A percentile compares a stretch with the other conserved stretches of the same genome.
phyloP scores from a whole-genome alignment of 2,888 invertebrate genomes.

The Caenorhabditis afra region DNA sequence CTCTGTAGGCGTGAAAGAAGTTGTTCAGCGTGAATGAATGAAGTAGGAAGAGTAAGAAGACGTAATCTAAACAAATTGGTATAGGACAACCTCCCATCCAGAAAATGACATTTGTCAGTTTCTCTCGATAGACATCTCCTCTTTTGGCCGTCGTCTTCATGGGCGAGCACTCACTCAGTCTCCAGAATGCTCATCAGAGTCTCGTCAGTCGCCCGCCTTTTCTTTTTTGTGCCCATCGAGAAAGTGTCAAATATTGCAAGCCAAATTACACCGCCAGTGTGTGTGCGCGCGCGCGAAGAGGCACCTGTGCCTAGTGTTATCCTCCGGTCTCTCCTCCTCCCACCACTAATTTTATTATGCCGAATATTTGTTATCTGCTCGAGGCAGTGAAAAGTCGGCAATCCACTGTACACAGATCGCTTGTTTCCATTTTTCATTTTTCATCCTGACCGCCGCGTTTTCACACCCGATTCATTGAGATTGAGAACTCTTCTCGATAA shows the following conservation, averaged over 20 bases:
- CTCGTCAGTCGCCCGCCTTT: not conserved
- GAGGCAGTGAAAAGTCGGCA: slow-evolving; percentile 26
- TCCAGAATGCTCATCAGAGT: too few relatives aligned
- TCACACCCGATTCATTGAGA: not conserved
- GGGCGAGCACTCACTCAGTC: not conserved
- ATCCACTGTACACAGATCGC: slow-evolving; percentile 2
- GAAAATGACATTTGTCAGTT: slow-evolving; percentile 57
- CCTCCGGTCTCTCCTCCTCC: slow-evolving; percentile 16
- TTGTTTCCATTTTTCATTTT: slow-evolving; percentile 1
- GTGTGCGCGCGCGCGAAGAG: slow-evolving; percentile 33
- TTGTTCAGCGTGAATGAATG: slow-evolving; percentile 20
- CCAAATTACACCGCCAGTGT: slow-evolving; percentile 43
- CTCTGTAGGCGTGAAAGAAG: not conserved
- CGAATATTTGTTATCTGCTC: slow-evolving; percentile 53
- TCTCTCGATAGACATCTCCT: slow-evolving; percentile 50
- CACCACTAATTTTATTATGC: slow-evolving; percentile 16
- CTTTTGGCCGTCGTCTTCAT: not conserved
- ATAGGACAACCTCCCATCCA: slow-evolving; percentile 51
- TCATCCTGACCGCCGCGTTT: not conserved
- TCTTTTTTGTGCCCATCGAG: slow-evolving; percentile 10
- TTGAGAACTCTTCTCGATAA: not conserved
- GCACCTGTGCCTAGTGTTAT: slow-evolving; percentile 38
- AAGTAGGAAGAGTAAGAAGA: slow-evolving; percentile 7
- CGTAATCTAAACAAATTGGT: slow-evolving; percentile 57
- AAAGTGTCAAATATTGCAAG: slow-evolving; percentile 51